Base-by-base conservation (phyloP, 2,888 invertebrate genomes). In the Ormyrus nitidulus region DNA sequence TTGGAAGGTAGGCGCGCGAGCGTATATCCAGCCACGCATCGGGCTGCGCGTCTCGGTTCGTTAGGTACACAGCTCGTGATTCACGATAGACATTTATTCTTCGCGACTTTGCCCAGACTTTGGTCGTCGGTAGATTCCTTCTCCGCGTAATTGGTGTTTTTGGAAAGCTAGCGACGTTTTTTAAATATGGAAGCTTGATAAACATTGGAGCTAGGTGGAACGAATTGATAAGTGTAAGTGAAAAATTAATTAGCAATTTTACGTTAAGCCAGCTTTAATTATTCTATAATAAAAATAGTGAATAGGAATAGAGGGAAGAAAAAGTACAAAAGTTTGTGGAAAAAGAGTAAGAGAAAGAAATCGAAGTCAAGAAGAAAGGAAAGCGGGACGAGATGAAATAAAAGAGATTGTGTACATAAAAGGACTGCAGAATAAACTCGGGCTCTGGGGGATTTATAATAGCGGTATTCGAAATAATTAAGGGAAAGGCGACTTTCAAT, bases 401-500 rank as follows among this genome's bases (percentile, higher is more conserved):
- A 58, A 71, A 71, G 64, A 64, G 48, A 71, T 58, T 58, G 65
- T 51, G 58, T 58, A 51, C n/a, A 71, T 7, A 49, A 11, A 51
- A 11, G 61, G 13, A 61, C 9, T 46, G 46, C 48, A 19, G 61
- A 65, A 44, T 51, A 87, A 87, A 83, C 85, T 79, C 71, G 59
- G 70, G 54, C 49, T 78, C 71, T 54, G 48, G 34, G 64, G 73
- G 48, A 51, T 71, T 53, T 73, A 82, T 83, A 83, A 84, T 82
- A 46, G 80, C 65, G 81, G 81, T 85, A 86, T 86, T 84, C 83
- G 84, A 86, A 88, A 88, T 89, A 88, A 88, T 87, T 86, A 86
- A 86, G 85, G 84, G 34, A 58, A n/a, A 84, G 86, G 83, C 85
- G 86, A 87, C 86, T 89, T 89, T 88, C 89, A 89, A 89, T 89